A percentile compares a stretch with the other conserved stretches of the same genome.
Evolutionary conservation across 2,113 vertebrate genomes (phyloP).

Genomic region (Raja brachyura): DNA sequence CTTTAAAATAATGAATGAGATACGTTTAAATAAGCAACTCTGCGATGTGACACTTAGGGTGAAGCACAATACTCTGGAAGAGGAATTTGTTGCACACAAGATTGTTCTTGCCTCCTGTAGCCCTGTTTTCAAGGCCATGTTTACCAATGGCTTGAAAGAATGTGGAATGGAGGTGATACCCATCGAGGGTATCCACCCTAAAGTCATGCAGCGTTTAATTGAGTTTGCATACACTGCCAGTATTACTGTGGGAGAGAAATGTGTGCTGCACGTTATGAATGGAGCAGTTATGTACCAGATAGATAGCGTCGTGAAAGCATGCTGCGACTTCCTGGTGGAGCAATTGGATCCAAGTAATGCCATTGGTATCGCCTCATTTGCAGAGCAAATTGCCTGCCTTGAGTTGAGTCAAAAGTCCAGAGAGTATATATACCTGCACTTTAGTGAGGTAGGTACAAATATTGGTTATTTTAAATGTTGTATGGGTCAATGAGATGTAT

Average conservation of each 20-base stretch:
- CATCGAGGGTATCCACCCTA: constrained; percentile 84
- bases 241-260: constrained; percentile 87
- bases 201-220: constrained; percentile 79
- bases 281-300: constrained; percentile 96
- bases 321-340: constrained; percentile 80
- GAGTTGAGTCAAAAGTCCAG: constrained; percentile 84
- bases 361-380: constrained; percentile 90
- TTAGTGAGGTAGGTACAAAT: constrained; percentile 68
- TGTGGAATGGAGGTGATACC: constrained; percentile 82
- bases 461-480: not conserved
- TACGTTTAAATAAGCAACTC: constrained; percentile 73
- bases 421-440: constrained; percentile 92
- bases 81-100: constrained; percentile 81
- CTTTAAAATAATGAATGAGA: constrained; percentile 85
- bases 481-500: not conserved
- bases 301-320: constrained; percentile 86
- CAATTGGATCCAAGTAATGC: constrained; percentile 94
- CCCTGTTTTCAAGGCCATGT: constrained; percentile 90
- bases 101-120: constrained; percentile 84
- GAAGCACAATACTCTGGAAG: constrained; percentile 64
- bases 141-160: constrained; percentile 78
- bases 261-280: constrained; percentile 88
- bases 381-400: constrained; percentile 78
- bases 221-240: constrained; percentile 91
- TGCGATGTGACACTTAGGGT: constrained; percentile 85